Percentiles rank a stretch among this genome's conserved stretches.
Conservation (phyloP, 2,113 vertebrate genomes). For the Neofelis nebulosa region DNA sequence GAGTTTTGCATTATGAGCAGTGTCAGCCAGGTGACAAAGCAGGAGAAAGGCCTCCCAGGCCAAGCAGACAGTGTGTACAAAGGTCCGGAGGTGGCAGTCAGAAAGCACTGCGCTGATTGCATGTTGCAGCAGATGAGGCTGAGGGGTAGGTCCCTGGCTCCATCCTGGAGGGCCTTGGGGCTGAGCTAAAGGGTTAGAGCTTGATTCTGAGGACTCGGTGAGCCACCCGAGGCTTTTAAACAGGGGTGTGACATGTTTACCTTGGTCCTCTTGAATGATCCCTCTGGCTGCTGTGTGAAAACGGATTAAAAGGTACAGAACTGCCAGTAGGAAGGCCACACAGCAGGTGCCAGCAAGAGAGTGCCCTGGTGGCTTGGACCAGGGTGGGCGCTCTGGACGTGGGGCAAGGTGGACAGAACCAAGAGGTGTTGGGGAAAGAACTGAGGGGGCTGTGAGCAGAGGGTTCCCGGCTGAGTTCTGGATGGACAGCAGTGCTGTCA, state of each 20-base stretch:
- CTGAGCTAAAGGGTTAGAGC: not conserved
- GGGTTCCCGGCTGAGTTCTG: not conserved
- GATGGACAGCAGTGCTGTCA: rapidly evolving
- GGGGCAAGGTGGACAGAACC: not conserved
- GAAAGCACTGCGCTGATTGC: not conserved
- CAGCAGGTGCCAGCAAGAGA: not conserved
- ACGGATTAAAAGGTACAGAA: not conserved
- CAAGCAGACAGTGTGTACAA: not conserved
- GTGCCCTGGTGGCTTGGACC: not conserved
- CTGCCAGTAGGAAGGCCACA: not conserved
- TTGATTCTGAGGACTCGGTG: not conserved
- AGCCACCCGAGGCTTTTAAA: not conserved
- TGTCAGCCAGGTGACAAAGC: not conserved
- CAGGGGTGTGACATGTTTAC: not conserved
- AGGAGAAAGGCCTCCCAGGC: not conserved
- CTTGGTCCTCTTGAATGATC: not conserved
- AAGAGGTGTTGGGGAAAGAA: not conserved
- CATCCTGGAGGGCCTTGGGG: not conserved
- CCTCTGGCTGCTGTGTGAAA: not conserved
- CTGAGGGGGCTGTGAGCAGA: not conserved
- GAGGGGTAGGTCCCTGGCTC: rapidly evolving
- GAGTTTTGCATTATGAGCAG: not conserved
- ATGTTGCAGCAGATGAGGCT: not conserved
- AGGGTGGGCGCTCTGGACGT: not conserved
- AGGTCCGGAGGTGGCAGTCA: not conserved